Conservation (phyloP, 2,888 invertebrate genomes). For the Ariolimax columbianus region DNA sequence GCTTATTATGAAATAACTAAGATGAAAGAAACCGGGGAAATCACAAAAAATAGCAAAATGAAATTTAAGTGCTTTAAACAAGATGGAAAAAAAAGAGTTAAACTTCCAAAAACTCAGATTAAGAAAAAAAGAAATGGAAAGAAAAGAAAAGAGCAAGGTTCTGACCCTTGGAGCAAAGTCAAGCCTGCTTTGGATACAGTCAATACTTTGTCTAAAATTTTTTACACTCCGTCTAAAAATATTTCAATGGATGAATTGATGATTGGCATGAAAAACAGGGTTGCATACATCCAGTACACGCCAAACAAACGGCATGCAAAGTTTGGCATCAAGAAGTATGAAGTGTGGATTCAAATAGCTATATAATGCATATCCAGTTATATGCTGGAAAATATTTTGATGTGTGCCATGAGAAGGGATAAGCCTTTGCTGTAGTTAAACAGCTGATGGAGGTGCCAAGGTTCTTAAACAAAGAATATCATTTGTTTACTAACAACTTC, state of each 20-base stretch:
- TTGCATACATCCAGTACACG: conserved; percentile 42
- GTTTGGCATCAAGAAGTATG: conserved; percentile 49
- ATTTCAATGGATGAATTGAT: conserved; percentile 41
- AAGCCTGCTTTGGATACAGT: conserved; percentile 29
- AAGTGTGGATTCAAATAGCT: conserved; percentile 39
- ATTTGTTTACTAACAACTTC: conserved; percentile 45
- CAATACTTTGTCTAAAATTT: conserved; percentile 31
- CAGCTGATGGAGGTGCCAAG: neutral
- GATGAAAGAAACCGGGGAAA: no score
- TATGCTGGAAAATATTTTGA: conserved; percentile 45
- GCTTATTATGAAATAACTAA: no score
- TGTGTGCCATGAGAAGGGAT: neutral
- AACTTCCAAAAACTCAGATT: no score
- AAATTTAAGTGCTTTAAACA: no score
- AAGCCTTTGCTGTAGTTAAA: conserved; percentile 14
- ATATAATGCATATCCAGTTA: conserved; percentile 26
- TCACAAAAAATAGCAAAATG: no score
- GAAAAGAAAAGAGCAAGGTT: conserved; percentile 41
- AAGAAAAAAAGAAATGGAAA: no score
- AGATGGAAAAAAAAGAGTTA: no score
- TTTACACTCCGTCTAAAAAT: conserved; percentile 2
- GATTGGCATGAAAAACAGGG: conserved; percentile 50
- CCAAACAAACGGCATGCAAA: conserved; percentile 46
- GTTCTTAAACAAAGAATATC: conserved; percentile 37
- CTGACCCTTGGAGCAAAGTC: conserved; percentile 50